Base-by-base conservation (phyloP, 2,888 invertebrate species). In the Caenorhabditis sp. region DNA sequence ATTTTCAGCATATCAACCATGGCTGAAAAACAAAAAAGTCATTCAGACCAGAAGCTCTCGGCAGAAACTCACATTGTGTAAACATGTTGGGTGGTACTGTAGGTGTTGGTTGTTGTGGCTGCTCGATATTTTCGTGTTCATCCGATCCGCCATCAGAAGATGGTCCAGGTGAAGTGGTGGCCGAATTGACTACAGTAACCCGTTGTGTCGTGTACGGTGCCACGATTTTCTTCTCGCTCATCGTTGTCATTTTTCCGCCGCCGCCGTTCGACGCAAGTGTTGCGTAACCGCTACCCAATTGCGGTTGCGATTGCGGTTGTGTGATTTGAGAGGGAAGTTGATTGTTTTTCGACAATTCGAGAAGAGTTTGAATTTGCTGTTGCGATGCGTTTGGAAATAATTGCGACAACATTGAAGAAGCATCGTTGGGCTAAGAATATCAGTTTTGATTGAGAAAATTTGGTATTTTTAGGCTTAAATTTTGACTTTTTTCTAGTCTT, bases 1-100 rank as follows among this genome's bases (percentile, higher is more conserved):
- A 78, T 64, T 67, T 77, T 77, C n/a, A 81, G 58, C 66, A 79
- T 79, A 37, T 72, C 79, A 12, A 74, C 69, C 79, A 79, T 79
- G 0, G 70, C 72, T 72, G 62, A 24, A 72, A 67, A 26, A 1
- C 0, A 17, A 6, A 6, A 6, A 43, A 12, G 3, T 43, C 43
- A 43, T 17, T 55, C 24, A 37, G 23, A n/a, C 5, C n/a, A n/a
- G n/a, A n/a, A n/a, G n/a, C n/a, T n/a, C n/a, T n/a, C n/a, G n/a
- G n/a, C n/a, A n/a, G n/a, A n/a, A 31, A 62, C 67, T 68, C 6
- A 73, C 72, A 73, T 24, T 73, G 72, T 0, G 72, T 50, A 27
- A 73, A 73, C 36, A 73, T 27, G 14, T 43, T 43, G 6, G 43
- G 60, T 12, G 62, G 60, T 53, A 6, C 50, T 62, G 1, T 51